phyloP scores from a whole-genome alignment of 2,797 vertebrate genomes.

The Manis pentadactyla region DNA sequence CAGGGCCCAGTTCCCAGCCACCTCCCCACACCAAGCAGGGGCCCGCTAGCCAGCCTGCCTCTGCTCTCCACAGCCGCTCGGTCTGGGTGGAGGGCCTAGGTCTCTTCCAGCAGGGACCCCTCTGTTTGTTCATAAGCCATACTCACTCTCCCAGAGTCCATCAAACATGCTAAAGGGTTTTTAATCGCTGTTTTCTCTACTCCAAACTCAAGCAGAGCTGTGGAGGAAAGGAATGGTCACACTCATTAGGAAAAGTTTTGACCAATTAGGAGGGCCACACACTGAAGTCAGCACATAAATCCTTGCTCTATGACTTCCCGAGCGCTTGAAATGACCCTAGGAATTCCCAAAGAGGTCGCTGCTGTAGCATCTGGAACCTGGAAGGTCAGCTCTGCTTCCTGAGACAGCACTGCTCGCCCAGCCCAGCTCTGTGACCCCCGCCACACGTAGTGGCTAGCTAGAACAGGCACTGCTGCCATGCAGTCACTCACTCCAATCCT shows the following conservation, averaged over 20 bases:
- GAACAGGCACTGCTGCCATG: background rate
- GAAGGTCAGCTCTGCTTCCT: too few species aligned
- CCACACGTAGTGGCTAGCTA: background rate
- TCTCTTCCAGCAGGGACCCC: background rate
- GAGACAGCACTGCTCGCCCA: background rate
- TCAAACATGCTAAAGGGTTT: background rate
- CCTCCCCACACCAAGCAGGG: background rate
- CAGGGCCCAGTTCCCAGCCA: background rate
- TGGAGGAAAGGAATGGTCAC: too few species aligned
- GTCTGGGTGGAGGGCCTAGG: background rate
- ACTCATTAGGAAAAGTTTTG: too few species aligned
- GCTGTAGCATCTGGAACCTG: too few species aligned
- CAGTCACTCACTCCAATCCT: background rate
- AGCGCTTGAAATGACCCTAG: too few species aligned
- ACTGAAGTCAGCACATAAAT: too few species aligned
- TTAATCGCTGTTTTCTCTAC: too few species aligned
- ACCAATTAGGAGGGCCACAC: too few species aligned
- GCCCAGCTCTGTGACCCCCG: background rate
- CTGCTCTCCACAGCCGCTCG: background rate
- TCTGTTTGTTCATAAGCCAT: background rate
- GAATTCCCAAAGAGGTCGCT: too few species aligned
- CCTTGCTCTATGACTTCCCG: too few species aligned
- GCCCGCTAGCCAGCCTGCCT: background rate
- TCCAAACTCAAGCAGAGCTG: too few species aligned
- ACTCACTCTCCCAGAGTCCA: background rate